Evolutionary conservation across 2,888 invertebrate genomes (phyloP), one percentile per base, ranked within the genome.

Genomic region (Orchestes rusci): DNA sequence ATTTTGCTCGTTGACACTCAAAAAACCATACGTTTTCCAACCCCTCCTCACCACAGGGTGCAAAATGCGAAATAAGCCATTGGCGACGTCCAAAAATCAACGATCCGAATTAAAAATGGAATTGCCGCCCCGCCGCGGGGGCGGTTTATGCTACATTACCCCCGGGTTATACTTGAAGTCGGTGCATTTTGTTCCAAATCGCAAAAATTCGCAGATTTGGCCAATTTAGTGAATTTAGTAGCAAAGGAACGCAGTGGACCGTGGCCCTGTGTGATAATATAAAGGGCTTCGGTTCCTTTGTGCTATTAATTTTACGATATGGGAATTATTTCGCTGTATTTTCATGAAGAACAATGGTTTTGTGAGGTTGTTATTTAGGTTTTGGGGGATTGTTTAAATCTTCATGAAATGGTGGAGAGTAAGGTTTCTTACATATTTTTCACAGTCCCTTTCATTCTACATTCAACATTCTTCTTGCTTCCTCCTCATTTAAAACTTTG

Each of bases 71-170:
- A 44, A 40, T 38, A 28, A 43, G 57, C 64, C 62, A 63, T 59
- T 29, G 63, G 61, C 63, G 63, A 64, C 62, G 61, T 55, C 51
- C 52, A 23, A 38, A 27, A 16, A 15, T 41, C 45, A 48, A 39
- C 51, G 49, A 39, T 19, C 39, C 40, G 50, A 45, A 50, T 50
- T 52, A 52, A 52, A 52, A 52, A 48, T 39, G 45, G 46, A 42
- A 47, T 43, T 39, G 45, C 48, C n/a, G n/a, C n/a, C n/a, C 28
- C 48, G 43, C 45, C 27, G 42, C 41, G 48, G 38, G 41, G 43
- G 43, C 39, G 44, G 48, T 50, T 52, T 46, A 52, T 52, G 52
- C 50, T 52, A 52, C 52, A 52, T 52, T 52, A 52, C 49, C 27
- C 43, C 33, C 46, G 43, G 39, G 23, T 16, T 30, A n/a, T n/a